These are phyloP conservation scores for Meliscaeva auricollis DNA, from an alignment of 2,888 invertebrate species.

Conservation along the genomic window DNA sequence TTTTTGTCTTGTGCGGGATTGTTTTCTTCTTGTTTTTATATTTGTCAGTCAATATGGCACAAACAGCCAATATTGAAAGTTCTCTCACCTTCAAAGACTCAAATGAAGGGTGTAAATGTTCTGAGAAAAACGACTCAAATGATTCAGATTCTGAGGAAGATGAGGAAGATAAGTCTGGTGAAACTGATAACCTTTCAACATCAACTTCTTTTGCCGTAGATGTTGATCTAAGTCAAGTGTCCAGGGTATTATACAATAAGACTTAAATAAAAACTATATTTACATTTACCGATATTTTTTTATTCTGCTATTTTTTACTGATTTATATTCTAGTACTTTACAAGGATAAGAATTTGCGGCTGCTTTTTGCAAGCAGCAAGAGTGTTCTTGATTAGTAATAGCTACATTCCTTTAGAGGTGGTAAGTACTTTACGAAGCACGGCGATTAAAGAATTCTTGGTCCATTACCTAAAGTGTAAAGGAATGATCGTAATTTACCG, in stretches of 20 bases:
- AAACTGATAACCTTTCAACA: slow-evolving; percentile 27
- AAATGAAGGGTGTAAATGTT: slow-evolving; percentile 44
- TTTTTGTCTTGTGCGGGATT: slow-evolving; percentile 66
- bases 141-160: slow-evolving; percentile 6
- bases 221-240: slow-evolving; percentile 64
- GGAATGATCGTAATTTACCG: no score
- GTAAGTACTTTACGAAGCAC: no score
- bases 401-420: no score
- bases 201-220: slow-evolving; percentile 59
- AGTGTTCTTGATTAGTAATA: no score
- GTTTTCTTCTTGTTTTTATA: slow-evolving; percentile 68
- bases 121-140: neutral
- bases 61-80: slow-evolving; percentile 63
- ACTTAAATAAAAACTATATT: slow-evolving; percentile 4
- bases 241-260: slow-evolving; percentile 58
- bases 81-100: slow-evolving; percentile 47
- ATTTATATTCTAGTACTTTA: no score
- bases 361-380: no score
- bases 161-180: neutral
- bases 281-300: no score
- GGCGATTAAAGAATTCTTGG: no score
- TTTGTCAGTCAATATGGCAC: slow-evolving; percentile 57
- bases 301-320: no score
- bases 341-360: no score
- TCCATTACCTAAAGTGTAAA: no score